A percentile compares a stretch with the other conserved stretches of the same genome.
Evolutionary conservation across 2,797 vertebrate species (phyloP).

Genomic region (Columba guinea): DNA sequence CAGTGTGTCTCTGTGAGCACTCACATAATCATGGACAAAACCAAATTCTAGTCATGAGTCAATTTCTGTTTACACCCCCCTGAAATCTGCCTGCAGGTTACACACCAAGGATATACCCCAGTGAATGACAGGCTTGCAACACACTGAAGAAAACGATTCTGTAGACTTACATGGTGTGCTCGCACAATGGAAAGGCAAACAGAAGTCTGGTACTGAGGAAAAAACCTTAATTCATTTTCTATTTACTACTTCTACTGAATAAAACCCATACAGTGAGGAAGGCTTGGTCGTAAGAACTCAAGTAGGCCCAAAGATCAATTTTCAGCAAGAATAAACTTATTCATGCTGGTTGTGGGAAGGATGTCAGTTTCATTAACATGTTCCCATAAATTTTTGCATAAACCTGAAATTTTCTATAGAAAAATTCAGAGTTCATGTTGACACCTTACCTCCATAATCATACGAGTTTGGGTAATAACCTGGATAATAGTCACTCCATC

Average conservation of each 20-base stretch:
- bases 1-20: neutral
- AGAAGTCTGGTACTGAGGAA: neutral
- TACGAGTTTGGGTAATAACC: conserved; percentile 85
- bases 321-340: neutral
- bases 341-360: neutral
- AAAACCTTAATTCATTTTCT: neutral
- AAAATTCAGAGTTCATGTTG: neutral
- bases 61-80: neutral
- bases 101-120: neutral
- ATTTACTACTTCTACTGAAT: neutral
- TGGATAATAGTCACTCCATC: conserved; percentile 88
- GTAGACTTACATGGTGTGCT: neutral
- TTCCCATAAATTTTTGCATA: neutral
- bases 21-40: neutral
- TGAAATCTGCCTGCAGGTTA: neutral
- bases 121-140: neutral
- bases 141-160: neutral
- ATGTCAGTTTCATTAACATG: neutral
- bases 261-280: neutral
- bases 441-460: conserved; percentile 84
- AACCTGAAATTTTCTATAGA: neutral
- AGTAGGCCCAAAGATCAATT: neutral
- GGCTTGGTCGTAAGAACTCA: neutral
- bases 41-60: neutral
- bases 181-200: neutral